Evolutionary conservation across 1,140 invertebrate genomes (phyloP), one percentile per base, ranked within the genome.

Genomic region (Lucilia cuprina): DNA sequence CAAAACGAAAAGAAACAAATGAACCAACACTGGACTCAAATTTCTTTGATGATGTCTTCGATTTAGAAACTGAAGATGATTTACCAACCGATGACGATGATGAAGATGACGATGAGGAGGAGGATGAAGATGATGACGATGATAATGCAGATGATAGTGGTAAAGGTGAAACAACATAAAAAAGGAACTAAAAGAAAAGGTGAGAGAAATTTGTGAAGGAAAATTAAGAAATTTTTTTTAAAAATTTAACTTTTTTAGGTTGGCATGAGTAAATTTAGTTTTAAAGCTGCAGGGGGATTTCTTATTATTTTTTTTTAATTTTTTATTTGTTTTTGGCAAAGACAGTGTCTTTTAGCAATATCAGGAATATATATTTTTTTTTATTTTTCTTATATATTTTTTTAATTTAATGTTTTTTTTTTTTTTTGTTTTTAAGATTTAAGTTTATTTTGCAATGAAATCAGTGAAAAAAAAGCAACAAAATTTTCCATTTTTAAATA

Each of bases 21-120:
- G 95, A 96, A 84, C 94, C 94, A 84, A 93, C 93, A 88, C 91
- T 96, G 65, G 96, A 97, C 92, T 96, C 96, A 82, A 97, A 97
- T 89, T 97, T 97, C 91, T 98, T 98, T 91, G 97, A 98, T 89
- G 97, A 98, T 92, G 97, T 98, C 89, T 98, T 97, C 89, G 94
- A 94, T 86, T 92, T 96, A 82, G 95, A 96, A 89, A 94, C 95
- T 83, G 95, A 96, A 85, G 94, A 94, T 87, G 94, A 95, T 86
- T 95, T 96, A 89, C 96, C 93, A 82, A 95, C 96, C 88, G 96
- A 94, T 92, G 96, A 91, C 95, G 96, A 92, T 94, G 96, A 88
- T 96, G 88, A 88, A 75, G 93, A 93, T 86, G 93, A 94, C 83
- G 95, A 96, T 88, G 95, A 93, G 75, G 95, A 96, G 88, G 95